These are phyloP conservation scores for Channa argus DNA, from an alignment of 2,113 vertebrate species.

Conservation along the genomic window DNA sequence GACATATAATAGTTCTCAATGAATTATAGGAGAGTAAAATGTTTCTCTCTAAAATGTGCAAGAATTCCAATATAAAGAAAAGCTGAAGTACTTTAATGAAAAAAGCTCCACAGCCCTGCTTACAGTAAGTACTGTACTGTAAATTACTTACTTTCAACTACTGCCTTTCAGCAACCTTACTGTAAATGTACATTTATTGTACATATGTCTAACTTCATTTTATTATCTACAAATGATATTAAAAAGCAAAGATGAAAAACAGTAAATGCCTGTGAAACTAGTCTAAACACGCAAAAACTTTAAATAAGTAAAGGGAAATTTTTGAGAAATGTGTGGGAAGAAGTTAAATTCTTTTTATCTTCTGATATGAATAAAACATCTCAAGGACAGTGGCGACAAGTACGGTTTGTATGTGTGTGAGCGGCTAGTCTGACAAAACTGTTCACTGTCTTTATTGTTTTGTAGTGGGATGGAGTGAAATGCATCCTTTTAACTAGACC, in stretches of 20 bases:
- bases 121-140: background rate
- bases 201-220: background rate
- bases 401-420: slow-evolving; percentile 28
- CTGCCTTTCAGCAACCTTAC: background rate
- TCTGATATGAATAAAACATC: slow-evolving; percentile 49
- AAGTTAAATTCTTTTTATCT: slow-evolving; percentile 17
- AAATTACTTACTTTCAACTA: background rate
- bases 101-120: too few species aligned
- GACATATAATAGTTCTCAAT: too few species aligned
- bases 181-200: background rate
- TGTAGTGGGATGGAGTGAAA: slow-evolving; percentile 32
- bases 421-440: slow-evolving; percentile 27
- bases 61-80: too few species aligned
- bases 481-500: slow-evolving; percentile 30
- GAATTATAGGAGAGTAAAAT: background rate
- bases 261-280: background rate
- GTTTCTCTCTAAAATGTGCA: background rate
- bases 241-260: slow-evolving; percentile 1
- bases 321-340: slow-evolving; percentile 9
- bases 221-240: background rate
- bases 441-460: slow-evolving; percentile 28
- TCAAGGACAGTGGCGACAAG: slow-evolving; percentile 22
- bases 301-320: background rate
- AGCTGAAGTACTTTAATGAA: background rate
- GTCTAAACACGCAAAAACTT: background rate